Evolutionary conservation across 1,140 invertebrate species (phyloP).

Genomic region (Sarcophaga bullata): DNA sequence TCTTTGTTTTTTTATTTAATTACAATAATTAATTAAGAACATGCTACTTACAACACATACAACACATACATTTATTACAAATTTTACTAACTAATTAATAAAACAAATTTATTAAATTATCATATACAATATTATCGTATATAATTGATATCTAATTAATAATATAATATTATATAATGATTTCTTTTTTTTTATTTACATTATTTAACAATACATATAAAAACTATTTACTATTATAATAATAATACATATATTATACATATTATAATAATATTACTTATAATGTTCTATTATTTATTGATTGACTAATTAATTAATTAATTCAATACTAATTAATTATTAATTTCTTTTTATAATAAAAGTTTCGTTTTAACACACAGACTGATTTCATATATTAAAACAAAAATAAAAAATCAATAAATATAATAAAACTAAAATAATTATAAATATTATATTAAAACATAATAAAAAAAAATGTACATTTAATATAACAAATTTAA

Average conservation of each 20-base stretch:
- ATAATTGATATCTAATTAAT: too few relatives aligned
- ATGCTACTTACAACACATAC: neutral
- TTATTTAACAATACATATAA: too few relatives aligned
- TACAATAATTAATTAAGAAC: neutral
- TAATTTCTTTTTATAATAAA: constrained; percentile 19
- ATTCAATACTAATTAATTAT: neutral
- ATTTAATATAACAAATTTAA: too few relatives aligned
- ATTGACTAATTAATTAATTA: neutral
- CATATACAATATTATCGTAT: too few relatives aligned
- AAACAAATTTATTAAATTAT: too few relatives aligned
- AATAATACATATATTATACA: neutral
- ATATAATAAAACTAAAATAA: constrained; percentile 22
- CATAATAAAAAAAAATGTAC: too few relatives aligned
- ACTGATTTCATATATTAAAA: constrained; percentile 14
- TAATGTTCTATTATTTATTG: neutral
- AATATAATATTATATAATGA: too few relatives aligned
- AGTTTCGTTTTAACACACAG: constrained; percentile 14
- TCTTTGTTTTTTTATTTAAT: neutral
- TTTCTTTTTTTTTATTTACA: too few relatives aligned
- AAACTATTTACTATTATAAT: neutral
- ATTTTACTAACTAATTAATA: too few relatives aligned
- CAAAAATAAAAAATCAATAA: neutral
- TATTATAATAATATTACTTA: neutral
- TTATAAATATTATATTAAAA: neutral
- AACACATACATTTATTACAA: neutral